These are phyloP conservation scores for Tipula unca DNA, from an alignment of 2,888 invertebrate species.

Conservation along the genomic window DNA sequence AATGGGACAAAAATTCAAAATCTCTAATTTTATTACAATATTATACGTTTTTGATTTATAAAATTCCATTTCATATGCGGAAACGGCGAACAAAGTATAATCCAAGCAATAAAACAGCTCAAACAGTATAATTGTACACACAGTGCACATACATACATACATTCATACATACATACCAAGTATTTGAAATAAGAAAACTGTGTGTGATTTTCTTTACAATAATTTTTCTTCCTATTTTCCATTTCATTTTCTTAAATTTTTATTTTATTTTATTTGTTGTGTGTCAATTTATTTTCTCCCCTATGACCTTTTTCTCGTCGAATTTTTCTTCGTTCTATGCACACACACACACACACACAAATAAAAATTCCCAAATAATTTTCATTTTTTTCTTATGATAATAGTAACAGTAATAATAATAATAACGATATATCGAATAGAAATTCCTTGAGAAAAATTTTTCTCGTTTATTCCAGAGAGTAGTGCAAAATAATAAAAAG, in stretches of 20 bases:
- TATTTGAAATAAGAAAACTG: background rate
- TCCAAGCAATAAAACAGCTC: background rate
- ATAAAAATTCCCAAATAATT: background rate
- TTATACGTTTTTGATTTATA: background rate
- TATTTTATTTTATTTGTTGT: background rate
- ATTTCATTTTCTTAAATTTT: background rate
- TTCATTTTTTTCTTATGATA: constrained; percentile 1
- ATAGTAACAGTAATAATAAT: background rate
- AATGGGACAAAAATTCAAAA: background rate
- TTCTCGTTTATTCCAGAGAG: background rate
- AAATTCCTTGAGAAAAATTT: background rate
- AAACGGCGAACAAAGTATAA: background rate
- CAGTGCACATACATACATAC: background rate
- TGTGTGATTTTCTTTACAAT: background rate
- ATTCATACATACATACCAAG: background rate
- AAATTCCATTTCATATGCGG: background rate
- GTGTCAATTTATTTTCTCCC: background rate
- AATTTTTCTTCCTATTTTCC: background rate
- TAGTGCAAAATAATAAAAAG: background rate
- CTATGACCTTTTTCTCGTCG: background rate
- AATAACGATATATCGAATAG: background rate
- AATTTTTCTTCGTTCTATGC: background rate
- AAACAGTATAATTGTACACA: background rate
- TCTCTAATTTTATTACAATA: background rate
- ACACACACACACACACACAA: background rate